Evolutionary conservation across 2,113 vertebrate genomes (phyloP).

Genomic region (Dicerorhinus sumatrensis): DNA sequence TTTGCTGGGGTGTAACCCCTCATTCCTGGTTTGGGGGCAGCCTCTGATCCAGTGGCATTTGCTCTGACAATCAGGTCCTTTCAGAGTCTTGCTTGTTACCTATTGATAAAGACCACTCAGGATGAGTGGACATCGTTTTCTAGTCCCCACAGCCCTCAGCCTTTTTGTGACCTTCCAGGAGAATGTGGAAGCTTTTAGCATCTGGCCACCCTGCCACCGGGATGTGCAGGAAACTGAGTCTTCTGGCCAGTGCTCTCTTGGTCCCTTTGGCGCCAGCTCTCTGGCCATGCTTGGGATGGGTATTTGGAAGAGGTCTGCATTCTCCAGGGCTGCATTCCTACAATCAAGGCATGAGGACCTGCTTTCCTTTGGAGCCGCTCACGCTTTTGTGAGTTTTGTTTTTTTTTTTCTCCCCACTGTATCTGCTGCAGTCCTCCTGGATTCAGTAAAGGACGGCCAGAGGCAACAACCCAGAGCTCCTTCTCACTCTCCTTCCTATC

Average conservation of each 20-base stretch:
- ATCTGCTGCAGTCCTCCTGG: rapidly evolving
- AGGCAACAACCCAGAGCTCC: rapidly evolving
- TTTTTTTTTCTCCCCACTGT: background rate
- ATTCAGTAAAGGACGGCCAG: rapidly evolving
- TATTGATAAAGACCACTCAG: too few relatives aligned
- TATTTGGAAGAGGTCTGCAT: rapidly evolving
- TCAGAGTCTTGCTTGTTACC: background rate
- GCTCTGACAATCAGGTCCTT: background rate
- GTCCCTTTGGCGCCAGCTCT: too few relatives aligned
- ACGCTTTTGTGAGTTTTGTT: rapidly evolving
- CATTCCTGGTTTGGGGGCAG: background rate
- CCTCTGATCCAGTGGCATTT: rapidly evolving
- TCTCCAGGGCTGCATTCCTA: too few relatives aligned
- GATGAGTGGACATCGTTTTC: background rate
- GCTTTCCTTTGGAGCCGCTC: background rate
- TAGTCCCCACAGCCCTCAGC: too few relatives aligned
- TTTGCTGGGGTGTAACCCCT: rapidly evolving
- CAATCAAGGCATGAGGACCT: rapidly evolving
- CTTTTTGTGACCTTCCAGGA: background rate
- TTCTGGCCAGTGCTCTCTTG: rapidly evolving
- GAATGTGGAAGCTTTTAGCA: rapidly evolving
- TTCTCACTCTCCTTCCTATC: too few relatives aligned
- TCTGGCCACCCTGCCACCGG: rapidly evolving
- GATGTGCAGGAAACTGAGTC: rapidly evolving
- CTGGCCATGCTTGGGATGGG: rapidly evolving